Conservation (phyloP, 2,797 vertebrate genomes). For the Erethizon dorsatum region DNA sequence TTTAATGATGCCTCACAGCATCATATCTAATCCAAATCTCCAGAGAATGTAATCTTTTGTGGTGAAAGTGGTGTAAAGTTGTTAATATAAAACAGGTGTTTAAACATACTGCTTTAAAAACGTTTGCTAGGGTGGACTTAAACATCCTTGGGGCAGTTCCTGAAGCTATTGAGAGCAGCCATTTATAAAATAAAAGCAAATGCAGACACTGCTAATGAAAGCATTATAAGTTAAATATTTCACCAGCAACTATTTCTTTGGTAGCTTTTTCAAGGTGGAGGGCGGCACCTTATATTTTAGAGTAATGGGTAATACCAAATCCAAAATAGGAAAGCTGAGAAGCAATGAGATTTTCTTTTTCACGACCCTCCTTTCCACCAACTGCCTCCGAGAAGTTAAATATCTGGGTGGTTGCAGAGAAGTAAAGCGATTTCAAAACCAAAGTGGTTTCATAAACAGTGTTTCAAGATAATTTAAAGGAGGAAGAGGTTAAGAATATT, state of each 20-base stretch:
- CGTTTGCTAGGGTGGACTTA: neutral
- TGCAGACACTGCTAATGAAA: neutral
- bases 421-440: neutral
- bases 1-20: neutral
- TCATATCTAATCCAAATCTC: neutral
- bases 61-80: neutral
- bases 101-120: slow-evolving; percentile 13
- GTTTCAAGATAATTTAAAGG: neutral
- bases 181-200: neutral
- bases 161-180: neutral
- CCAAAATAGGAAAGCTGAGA: neutral
- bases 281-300: neutral
- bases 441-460: neutral
- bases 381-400: neutral
- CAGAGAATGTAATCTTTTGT: neutral
- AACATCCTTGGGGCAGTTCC: neutral
- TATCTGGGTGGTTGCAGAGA: neutral
- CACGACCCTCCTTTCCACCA: neutral
- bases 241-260: neutral
- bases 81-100: neutral
- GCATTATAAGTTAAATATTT: neutral
- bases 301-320: neutral
- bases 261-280: neutral
- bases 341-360: neutral
- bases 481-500: neutral